Base-by-base conservation (phyloP, 2,888 invertebrate species). In the Pterobdella sp. region DNA sequence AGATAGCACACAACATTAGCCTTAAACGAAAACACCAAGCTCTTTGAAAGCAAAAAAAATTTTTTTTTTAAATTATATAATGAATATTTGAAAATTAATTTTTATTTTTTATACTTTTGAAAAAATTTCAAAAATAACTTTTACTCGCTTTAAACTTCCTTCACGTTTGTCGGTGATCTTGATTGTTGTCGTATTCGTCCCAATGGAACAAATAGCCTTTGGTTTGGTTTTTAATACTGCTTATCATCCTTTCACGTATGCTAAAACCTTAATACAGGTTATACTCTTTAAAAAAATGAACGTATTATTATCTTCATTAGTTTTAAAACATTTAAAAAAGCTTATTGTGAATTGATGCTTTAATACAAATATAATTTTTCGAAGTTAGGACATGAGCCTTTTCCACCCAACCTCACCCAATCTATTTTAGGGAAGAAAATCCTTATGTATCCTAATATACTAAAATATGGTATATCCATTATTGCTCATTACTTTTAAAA, bases 401-500 rank as follows among this genome's bases (percentile, higher is more conserved):
- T 73, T n/a, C 69, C 36, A 69, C 73, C 73, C 18, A 29, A 36
- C 10, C 49, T 73, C 22, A 26, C 68, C 26, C 26, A 36, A 32
- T 60, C 69, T 36, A 29, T 68, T 29, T 64, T 73, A 29, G 73
- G 73, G 18, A 34, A 14, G 31, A 35, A 35, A 37, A 22, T 68
- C 32, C 64, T 63, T 34, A 69, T 73, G 73, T 73, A 73, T 37
- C 73, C 73, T 42, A 73, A 73, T 64, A 64, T 73, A 37, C 64
- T 73, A 7, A 69, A 68, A 68, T 73, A 73, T 64, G 35, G 73
- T 73, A 31, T 49, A 52, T 22, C 10, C 10, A 10, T 35, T 63
- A 63, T 26, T 63, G 26, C 14, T 32, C 35, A 34, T 65, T 2
- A 49, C 14, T 18, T 49, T 49, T 49, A 18, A 22, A 18, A 14